A percentile compares a stretch with the other conserved stretches of the same genome.
Conservation (phyloP, 2,888 invertebrate genomes). For the Hirtodrosophila confusa region DNA sequence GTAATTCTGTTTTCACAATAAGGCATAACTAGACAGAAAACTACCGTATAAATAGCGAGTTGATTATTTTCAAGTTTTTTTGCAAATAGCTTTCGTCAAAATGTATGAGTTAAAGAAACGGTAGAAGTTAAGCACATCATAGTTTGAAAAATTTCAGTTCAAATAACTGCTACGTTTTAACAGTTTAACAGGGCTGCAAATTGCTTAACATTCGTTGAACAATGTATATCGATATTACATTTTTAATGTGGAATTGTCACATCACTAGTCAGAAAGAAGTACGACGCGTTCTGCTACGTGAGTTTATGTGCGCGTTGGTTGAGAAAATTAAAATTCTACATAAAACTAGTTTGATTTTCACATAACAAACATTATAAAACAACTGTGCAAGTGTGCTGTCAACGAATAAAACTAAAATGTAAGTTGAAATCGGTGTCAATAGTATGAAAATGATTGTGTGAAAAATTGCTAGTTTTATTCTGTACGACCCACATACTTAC, state of each 20-base stretch:
- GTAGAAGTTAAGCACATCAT: too few relatives aligned
- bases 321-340: conserved; percentile 58
- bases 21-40: too few relatives aligned
- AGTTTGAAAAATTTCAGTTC: too few relatives aligned
- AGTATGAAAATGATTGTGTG: conserved; percentile 10
- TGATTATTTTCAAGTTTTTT: too few relatives aligned
- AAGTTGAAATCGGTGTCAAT: conserved; percentile 40
- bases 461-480: conserved; percentile 44
- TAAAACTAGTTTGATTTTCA: conserved; percentile 32
- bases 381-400: conserved; percentile 31
- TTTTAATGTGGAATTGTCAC: background rate
- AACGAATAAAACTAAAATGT: conserved; percentile 52
- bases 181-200: background rate
- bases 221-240: conserved; percentile 10
- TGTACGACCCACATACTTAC: conserved; percentile 15
- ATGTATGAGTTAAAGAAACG: too few relatives aligned
- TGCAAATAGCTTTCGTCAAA: too few relatives aligned
- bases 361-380: conserved; percentile 37
- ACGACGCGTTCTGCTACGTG: conserved; percentile 47
- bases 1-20: too few relatives aligned
- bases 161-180: background rate
- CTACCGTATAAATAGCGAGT: too few relatives aligned
- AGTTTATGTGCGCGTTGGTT: conserved; percentile 50
- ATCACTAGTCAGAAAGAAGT: conserved; percentile 39
- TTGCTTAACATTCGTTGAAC: conserved; percentile 17